Percentiles rank a stretch among this genome's conserved stretches.
Evolutionary conservation across 2,888 invertebrate species (phyloP).

Genomic region (Tetranychus piercei): DNA sequence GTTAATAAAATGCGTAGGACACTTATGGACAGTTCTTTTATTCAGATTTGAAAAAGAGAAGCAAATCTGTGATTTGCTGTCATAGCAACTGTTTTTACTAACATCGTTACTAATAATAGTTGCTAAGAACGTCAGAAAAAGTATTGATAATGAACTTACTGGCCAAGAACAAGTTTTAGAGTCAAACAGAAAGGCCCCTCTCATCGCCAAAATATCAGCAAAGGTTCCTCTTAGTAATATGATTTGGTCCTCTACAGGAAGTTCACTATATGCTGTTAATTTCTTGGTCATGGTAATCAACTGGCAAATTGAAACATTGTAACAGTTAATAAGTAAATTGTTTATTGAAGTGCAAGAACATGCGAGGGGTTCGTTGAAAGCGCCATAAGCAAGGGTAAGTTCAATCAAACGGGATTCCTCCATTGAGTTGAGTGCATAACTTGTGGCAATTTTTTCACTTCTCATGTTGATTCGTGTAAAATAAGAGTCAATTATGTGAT

Average conservation of each 20-base stretch:
- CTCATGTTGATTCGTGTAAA: background rate
- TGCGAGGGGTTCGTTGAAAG: background rate
- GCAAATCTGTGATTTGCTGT: background rate
- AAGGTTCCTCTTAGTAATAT: conserved; percentile 74
- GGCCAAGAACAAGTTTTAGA: background rate
- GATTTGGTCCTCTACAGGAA: conserved; percentile 85
- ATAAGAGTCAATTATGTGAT: background rate
- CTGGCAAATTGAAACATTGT: conserved; percentile 67
- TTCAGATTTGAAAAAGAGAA: background rate
- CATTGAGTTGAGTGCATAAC: background rate
- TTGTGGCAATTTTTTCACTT: background rate
- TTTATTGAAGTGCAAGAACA: background rate
- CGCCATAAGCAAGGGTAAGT: background rate
- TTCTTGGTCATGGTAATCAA: conserved; percentile 44
- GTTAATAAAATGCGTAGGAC: background rate
- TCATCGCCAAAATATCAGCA: conserved; percentile 62
- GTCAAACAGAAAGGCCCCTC: background rate
- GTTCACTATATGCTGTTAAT: conserved; percentile 59
- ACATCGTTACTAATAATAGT: no score
- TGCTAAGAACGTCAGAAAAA: no score
- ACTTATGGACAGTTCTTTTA: no score
- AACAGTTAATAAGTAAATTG: background rate
- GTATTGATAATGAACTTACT: background rate
- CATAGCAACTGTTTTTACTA: background rate
- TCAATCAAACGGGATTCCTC: background rate